A percentile compares a stretch with the other conserved stretches of the same genome.
These are phyloP conservation scores for Cyphomyrmex costatus DNA, from an alignment of 1,140 invertebrate species.

Conservation along the genomic window DNA sequence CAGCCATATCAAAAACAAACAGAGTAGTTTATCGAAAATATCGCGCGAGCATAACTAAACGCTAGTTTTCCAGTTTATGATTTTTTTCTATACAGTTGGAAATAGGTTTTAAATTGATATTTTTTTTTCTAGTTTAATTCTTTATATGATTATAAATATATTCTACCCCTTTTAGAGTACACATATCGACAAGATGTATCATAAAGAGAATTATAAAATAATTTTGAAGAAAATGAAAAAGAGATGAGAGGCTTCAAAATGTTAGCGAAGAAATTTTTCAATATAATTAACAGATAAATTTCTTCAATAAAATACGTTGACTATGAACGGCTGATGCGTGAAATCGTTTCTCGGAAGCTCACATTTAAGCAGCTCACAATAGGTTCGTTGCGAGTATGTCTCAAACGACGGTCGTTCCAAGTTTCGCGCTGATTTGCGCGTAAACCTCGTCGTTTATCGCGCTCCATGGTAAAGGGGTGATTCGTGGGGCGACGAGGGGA, in stretches of 20 bases:
- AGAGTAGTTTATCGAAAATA: slow-evolving; percentile 49
- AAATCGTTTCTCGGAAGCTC: not conserved
- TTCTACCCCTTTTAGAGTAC: not conserved
- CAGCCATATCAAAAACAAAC: slow-evolving; percentile 50
- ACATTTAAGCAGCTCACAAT: slow-evolving; percentile 41
- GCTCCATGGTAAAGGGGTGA: slow-evolving; percentile 1
- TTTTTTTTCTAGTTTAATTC: not conserved
- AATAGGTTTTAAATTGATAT: not conserved
- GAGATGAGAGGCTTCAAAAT: not conserved
- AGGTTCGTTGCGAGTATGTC: slow-evolving; percentile 14
- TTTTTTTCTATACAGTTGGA: not conserved
- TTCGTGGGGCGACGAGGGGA: not conserved
- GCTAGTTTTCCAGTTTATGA: slow-evolving; percentile 36
- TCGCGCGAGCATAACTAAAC: slow-evolving; percentile 39
- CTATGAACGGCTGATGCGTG: not conserved
- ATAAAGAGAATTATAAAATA: slow-evolving; percentile 13
- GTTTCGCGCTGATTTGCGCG: slow-evolving; percentile 69
- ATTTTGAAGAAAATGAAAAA: not conserved
- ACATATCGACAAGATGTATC: not conserved
- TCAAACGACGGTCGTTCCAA: slow-evolving; percentile 50
- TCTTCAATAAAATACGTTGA: not conserved
- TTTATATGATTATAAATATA: slow-evolving; percentile 1
- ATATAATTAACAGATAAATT: slow-evolving; percentile 12
- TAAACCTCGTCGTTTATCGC: slow-evolving; percentile 66
- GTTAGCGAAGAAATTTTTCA: not conserved